Evolutionary conservation across 2,797 vertebrate species (phyloP), one percentile per base, ranked within the genome.

Genomic region (Austrolebias charrua): DNA sequence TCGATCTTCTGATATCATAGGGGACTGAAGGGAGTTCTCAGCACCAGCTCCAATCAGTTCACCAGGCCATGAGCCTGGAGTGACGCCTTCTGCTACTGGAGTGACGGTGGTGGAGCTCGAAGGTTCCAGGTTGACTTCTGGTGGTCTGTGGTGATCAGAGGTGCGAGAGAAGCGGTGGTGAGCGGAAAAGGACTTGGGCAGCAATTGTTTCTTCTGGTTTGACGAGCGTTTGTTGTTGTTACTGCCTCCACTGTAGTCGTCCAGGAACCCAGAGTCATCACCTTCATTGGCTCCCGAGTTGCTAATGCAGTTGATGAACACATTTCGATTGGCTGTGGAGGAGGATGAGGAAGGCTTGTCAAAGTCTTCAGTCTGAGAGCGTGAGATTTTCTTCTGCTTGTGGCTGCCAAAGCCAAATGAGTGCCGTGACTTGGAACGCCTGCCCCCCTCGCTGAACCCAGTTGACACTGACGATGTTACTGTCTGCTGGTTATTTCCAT

Each of bases 301-400:
- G 72, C 95, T 95, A 79, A 99, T 95, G 79, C 98, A 99, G 79
- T 98, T 98, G 73, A 96, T 99, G 54, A 99, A 99, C 45, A 98
- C 94, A 10, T 93, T 98, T 65, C 96, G 95, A 84, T 96, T 98
- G 82, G 87, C 15, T 15, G 84, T 40, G 38, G 88, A 84, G 6
- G 90, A 90, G 14, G 88, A 90, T 1, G 88, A 86, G 7, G 89
- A 75, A 0, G 93, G 91, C 77, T 95, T 96, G 42, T 96, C 95
- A 65, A 98, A 97, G 83, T 98, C 94, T 0, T 98, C 96, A 0
- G 97, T 98, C 88, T 96, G 90, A 45, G 96, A 98, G 46, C 97
- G 94, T 0, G 95, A 92, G 84, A 98, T 96, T 88, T 96, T 97
- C 90, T 97, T 99, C 69, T 86, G 93, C 62, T 89, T 93, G 20